Conservation (phyloP, 2,797 vertebrate genomes). For the Pseudopleuronectes americanus region DNA sequence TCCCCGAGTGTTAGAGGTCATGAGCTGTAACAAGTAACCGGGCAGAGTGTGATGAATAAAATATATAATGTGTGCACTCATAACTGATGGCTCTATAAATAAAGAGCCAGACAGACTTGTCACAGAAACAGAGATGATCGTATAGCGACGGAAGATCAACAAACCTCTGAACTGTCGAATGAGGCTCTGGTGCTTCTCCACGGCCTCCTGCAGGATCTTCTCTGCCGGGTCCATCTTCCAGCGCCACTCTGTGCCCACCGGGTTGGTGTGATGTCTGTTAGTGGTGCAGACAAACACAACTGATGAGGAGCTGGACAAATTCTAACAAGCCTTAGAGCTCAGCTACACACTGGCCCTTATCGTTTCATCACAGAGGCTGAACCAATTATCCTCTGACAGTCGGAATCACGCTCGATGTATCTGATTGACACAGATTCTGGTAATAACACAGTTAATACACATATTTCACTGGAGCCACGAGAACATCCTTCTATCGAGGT, state of each 20-base stretch:
- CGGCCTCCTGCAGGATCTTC: slow-evolving; percentile 88
- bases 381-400: neutral
- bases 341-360: too few relatives aligned
- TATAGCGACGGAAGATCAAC: too few relatives aligned
- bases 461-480: slow-evolving; percentile 8
- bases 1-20: slow-evolving; percentile 8
- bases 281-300: neutral
- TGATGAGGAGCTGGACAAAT: neutral
- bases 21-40: neutral
- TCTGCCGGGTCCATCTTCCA: slow-evolving; percentile 97
- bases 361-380: too few relatives aligned
- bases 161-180: slow-evolving; percentile 95
- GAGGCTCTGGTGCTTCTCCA: slow-evolving; percentile 93
- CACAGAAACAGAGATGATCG: too few relatives aligned
- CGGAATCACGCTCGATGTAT: neutral
- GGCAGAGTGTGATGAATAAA: neutral
- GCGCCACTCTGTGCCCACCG: slow-evolving; percentile 94
- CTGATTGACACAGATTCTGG: slow-evolving; percentile 1
- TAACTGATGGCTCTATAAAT: neutral
- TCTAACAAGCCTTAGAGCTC: too few relatives aligned
- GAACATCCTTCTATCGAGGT: neutral
- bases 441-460: slow-evolving; percentile 1
- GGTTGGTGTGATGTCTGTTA: slow-evolving; percentile 95
- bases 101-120: neutral
- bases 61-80: neutral